A percentile compares a stretch with the other conserved stretches of the same genome.
These are phyloP conservation scores for Brachionus rotundiformis DNA, from an alignment of 1,140 invertebrate genomes.

Conservation along the genomic window DNA sequence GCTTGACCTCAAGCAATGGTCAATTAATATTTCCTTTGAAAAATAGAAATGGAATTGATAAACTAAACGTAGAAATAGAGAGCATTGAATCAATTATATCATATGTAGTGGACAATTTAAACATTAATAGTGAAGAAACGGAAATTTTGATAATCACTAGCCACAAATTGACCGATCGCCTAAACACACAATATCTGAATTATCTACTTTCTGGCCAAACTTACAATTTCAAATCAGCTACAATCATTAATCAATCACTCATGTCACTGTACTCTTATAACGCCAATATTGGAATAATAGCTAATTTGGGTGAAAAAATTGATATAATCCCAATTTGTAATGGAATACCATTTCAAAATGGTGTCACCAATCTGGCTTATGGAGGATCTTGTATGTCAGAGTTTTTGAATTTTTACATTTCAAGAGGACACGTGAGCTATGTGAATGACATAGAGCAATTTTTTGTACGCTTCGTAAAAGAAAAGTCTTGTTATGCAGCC, in stretches of 20 bases:
- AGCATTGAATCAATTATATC: neutral
- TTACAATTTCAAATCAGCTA: conserved; percentile 65
- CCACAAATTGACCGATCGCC: conserved; percentile 26
- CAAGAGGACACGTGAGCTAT: conserved; percentile 52
- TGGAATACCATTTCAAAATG: conserved; percentile 68
- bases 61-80: conserved; percentile 15
- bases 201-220: conserved; percentile 55
- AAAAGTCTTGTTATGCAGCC: conserved; percentile 67
- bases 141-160: conserved; percentile 14
- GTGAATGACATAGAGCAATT: conserved; percentile 60
- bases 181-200: conserved; percentile 28
- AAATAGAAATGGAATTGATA: conserved; percentile 7
- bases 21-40: conserved; percentile 45
- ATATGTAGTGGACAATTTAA: conserved; percentile 29
- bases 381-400: conserved; percentile 67
- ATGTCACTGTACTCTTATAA: conserved; percentile 70
- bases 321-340: conserved; percentile 70
- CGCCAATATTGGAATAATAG: conserved; percentile 69
- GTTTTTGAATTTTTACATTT: conserved; percentile 59
- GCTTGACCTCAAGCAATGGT: conserved; percentile 25
- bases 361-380: conserved; percentile 66
- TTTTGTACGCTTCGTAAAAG: conserved; percentile 62
- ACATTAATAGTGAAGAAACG: neutral
- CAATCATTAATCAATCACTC: conserved; percentile 69
- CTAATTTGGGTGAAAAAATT: conserved; percentile 70